These are phyloP conservation scores for Hassar affinis DNA, from an alignment of 2,113 vertebrate genomes.

Conservation along the genomic window DNA sequence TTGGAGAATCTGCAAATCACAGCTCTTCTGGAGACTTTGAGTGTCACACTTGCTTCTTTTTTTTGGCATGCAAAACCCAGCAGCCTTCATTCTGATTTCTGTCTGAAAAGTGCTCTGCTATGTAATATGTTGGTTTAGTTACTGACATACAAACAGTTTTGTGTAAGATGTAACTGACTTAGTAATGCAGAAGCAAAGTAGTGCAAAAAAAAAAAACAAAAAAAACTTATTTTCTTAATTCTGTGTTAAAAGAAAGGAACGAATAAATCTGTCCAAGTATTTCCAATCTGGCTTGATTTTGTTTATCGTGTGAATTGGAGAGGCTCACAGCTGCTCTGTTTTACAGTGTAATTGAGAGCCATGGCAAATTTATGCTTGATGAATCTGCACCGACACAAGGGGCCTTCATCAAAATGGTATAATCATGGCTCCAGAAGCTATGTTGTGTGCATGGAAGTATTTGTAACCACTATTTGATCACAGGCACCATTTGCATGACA, in stretches of 20 bases:
- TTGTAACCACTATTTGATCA: background rate
- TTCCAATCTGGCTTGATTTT: slow-evolving; percentile 29
- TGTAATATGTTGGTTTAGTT: too few relatives aligned
- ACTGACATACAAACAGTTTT: too few relatives aligned
- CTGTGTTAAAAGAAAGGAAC: background rate
- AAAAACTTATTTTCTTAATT: background rate
- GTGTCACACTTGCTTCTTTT: too few relatives aligned
- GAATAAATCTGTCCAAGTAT: slow-evolving; percentile 20
- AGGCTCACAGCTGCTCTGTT: slow-evolving; percentile 27
- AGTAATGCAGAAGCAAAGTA: too few relatives aligned
- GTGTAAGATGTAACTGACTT: too few relatives aligned
- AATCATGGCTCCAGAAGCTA: background rate
- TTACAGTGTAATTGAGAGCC: slow-evolving; percentile 18
- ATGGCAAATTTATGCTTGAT: slow-evolving; percentile 15
- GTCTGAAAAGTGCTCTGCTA: too few relatives aligned
- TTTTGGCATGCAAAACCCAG: too few relatives aligned
- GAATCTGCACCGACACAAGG: background rate
- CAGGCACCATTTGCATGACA: background rate
- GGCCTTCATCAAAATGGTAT: background rate
- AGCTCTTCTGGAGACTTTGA: too few relatives aligned
- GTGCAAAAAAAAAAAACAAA: too few relatives aligned
- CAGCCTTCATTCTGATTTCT: too few relatives aligned
- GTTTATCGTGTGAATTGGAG: slow-evolving; percentile 28
- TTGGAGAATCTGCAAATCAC: too few relatives aligned
- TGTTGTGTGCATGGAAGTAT: background rate